phyloP scores from a whole-genome alignment of 2,797 vertebrate genomes.

The Antrozous pallidus region DNA sequence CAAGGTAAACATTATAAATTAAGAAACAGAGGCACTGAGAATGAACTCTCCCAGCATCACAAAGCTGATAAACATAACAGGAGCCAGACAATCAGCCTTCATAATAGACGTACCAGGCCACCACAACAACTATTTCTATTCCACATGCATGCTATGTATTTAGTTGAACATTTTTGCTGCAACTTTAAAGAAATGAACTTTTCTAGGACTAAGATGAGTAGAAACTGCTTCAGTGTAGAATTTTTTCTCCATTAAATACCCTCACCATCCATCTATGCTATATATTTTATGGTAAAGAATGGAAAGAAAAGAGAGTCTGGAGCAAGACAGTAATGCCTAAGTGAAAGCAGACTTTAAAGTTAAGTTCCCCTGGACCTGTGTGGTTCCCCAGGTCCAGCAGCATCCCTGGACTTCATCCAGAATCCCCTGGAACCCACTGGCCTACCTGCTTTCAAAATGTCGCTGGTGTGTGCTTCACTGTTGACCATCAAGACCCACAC shows the following conservation, averaged over 20 bases:
- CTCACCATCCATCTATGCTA: background rate
- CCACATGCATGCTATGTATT: background rate
- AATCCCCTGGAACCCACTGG: background rate
- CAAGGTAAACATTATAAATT: background rate
- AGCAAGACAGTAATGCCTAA: background rate
- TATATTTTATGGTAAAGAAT: background rate
- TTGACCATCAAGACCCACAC: background rate
- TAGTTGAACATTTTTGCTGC: background rate
- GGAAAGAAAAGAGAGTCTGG: background rate
- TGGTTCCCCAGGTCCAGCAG: background rate
- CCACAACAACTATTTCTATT: background rate
- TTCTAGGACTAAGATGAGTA: background rate
- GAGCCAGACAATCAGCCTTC: background rate
- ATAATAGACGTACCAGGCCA: rapidly evolving
- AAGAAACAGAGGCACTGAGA: background rate
- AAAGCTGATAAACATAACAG: background rate
- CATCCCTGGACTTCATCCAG: background rate
- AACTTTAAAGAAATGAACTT: background rate
- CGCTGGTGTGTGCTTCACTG: background rate
- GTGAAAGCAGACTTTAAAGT: background rate
- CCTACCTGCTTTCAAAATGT: background rate
- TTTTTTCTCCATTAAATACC: background rate
- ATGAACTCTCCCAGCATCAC: background rate
- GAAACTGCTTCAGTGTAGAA: background rate
- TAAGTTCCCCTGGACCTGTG: rapidly evolving